phyloP scores from a whole-genome alignment of 2,113 vertebrate species.

The Erythrolamprus reginae region DNA sequence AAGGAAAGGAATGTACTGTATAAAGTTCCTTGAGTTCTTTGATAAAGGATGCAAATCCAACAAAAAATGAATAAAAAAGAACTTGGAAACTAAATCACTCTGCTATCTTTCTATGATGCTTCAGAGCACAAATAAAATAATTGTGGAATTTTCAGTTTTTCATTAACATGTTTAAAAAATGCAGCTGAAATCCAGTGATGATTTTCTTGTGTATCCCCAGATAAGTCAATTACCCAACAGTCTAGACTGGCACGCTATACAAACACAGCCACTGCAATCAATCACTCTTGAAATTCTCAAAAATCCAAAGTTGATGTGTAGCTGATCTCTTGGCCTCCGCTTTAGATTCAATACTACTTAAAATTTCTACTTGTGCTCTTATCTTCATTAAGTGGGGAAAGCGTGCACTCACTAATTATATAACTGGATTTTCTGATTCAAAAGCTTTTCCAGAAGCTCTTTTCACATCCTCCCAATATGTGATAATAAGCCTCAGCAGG shows the following conservation, averaged over 20 bases:
- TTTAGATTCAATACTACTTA: neutral
- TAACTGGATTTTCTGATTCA: neutral
- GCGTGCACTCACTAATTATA: neutral
- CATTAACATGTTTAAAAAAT: neutral
- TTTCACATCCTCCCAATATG: slow-evolving; percentile 10
- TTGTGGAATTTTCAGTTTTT: neutral
- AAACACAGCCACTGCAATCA: neutral
- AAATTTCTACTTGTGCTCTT: neutral
- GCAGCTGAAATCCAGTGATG: neutral
- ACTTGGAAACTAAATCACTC: neutral
- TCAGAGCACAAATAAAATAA: neutral
- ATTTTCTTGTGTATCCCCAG: neutral
- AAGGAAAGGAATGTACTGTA: neutral
- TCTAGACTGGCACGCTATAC: neutral
- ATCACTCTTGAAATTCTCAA: neutral
- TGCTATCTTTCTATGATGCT: neutral
- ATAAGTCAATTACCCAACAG: neutral
- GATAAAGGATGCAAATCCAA: neutral
- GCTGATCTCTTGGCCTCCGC: neutral
- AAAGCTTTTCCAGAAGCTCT: slow-evolving; percentile 1
- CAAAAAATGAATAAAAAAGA: neutral
- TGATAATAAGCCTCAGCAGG: slow-evolving; percentile 12
- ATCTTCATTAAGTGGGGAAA: neutral
- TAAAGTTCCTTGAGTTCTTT: neutral
- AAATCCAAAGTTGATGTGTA: neutral